A percentile compares a stretch with the other conserved stretches of the same genome.
phyloP scores from a whole-genome alignment of 1,140 invertebrate species.

The Sycophila sp. region DNA sequence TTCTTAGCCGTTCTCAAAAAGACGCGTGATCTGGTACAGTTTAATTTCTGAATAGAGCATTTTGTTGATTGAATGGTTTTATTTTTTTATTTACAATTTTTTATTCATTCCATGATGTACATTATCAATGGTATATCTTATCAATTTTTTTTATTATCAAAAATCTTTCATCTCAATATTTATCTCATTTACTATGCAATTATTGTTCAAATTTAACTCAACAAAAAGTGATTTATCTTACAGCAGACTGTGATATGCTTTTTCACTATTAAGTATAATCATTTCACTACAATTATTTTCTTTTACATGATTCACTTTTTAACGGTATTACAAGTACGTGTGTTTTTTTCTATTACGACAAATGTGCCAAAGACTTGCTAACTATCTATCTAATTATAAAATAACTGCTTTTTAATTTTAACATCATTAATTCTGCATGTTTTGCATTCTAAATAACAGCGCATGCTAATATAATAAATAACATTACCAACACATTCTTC shows the following conservation, averaged over 20 bases:
- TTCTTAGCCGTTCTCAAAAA: constrained; percentile 52
- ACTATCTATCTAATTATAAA: neutral
- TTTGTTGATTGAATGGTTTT: neutral
- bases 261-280: too few species aligned
- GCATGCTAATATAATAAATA: too few species aligned
- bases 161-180: neutral
- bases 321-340: too few species aligned
- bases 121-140: neutral
- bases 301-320: too few species aligned
- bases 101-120: neutral
- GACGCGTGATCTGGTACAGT: constrained; percentile 36
- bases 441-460: neutral
- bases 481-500: too few species aligned
- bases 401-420: neutral
- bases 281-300: too few species aligned
- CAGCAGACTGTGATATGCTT: too few species aligned
- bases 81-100: neutral
- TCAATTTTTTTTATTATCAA: neutral
- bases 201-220: neutral
- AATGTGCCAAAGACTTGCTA: constrained; percentile 14
- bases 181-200: neutral
- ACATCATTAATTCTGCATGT: constrained; percentile 7
- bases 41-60: constrained; percentile 25
- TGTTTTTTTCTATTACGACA: neutral
- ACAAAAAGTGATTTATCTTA: too few species aligned